These are phyloP conservation scores for Drosophila pandora DNA, from an alignment of 1,140 invertebrate species.

Conservation along the genomic window DNA sequence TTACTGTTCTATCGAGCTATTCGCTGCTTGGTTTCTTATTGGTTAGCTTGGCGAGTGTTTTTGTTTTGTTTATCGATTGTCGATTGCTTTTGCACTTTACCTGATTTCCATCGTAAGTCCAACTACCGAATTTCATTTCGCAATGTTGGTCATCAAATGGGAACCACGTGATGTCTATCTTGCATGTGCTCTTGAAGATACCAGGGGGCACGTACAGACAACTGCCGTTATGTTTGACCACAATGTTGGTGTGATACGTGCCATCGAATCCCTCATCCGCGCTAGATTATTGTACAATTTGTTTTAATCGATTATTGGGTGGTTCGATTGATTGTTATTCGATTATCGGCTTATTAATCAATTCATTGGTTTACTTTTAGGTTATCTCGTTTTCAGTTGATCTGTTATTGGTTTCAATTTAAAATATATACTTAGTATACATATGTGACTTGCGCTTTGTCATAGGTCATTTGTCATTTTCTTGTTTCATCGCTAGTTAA, in stretches of 20 bases:
- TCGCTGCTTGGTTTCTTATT: conserved; percentile 41
- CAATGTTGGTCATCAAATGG: conserved; percentile 99
- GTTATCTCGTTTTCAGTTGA: conserved; percentile 34
- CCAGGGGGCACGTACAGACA: conserved; percentile 98
- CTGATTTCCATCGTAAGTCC: conserved; percentile 97
- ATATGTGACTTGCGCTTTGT: conserved; percentile 66
- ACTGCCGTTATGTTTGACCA: conserved; percentile 97
- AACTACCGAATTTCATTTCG: conserved; percentile 97
- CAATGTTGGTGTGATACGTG: conserved; percentile 98
- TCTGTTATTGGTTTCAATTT: conserved; percentile 19
- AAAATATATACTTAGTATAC: conserved; percentile 10
- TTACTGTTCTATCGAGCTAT: conserved; percentile 43
- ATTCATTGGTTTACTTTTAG: conserved; percentile 4
- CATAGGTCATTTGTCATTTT: conserved; percentile 30
- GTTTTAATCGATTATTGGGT: conserved; percentile 72
- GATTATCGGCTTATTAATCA: conserved; percentile 28
- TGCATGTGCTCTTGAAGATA: conserved; percentile 99
- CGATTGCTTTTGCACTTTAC: conserved; percentile 85
- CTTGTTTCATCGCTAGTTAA: conserved; percentile 41
- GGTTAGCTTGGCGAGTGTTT: conserved; percentile 34
- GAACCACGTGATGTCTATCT: conserved; percentile 99
- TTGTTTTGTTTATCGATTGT: conserved; percentile 24
- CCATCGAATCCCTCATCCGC: conserved; percentile 99
- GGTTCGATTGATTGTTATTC: conserved; percentile 46
- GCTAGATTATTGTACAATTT: conserved; percentile 87